phyloP scores from a whole-genome alignment of 2,888 invertebrate species.

The Aradus depressus region DNA sequence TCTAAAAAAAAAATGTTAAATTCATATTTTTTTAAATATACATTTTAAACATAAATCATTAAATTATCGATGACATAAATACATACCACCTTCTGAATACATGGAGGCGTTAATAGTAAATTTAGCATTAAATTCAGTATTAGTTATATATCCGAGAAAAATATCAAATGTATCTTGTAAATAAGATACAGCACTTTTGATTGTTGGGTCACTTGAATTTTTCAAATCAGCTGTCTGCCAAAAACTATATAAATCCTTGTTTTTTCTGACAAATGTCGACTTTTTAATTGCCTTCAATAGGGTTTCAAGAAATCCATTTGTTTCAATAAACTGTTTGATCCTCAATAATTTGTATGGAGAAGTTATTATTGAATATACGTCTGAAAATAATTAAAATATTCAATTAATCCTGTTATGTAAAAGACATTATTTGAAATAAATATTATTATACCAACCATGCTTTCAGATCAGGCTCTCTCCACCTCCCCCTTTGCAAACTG shows the following conservation, averaged over 20 bases:
- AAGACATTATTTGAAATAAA: too few relatives aligned
- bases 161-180: conserved; percentile 52
- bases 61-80: too few relatives aligned
- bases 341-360: conserved; percentile 24
- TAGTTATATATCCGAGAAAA: conserved; percentile 46
- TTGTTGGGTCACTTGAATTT: conserved; percentile 42
- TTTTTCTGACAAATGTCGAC: conserved; percentile 63
- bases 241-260: conserved; percentile 81
- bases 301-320: conserved; percentile 33
- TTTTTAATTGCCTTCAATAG: conserved; percentile 52
- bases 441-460: too few relatives aligned
- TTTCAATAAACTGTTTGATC: conserved; percentile 20
- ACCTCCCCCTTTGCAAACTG: too few relatives aligned
- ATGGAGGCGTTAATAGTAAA: conserved; percentile 41
- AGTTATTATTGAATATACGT: conserved; percentile 7
- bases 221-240: conserved; percentile 66
- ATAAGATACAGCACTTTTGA: conserved; percentile 52
- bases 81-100: conserved; percentile 39
- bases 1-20: conserved; percentile 51
- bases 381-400: conserved; percentile 3
- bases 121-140: conserved; percentile 33
- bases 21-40: too few relatives aligned
- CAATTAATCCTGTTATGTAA: too few relatives aligned
- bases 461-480: too few relatives aligned
- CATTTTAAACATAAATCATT: too few relatives aligned